Percentiles rank a stretch among this genome's conserved stretches.
These are phyloP conservation scores for Girardia tigrina DNA, from an alignment of 2,888 invertebrate genomes.

Conservation along the genomic window DNA sequence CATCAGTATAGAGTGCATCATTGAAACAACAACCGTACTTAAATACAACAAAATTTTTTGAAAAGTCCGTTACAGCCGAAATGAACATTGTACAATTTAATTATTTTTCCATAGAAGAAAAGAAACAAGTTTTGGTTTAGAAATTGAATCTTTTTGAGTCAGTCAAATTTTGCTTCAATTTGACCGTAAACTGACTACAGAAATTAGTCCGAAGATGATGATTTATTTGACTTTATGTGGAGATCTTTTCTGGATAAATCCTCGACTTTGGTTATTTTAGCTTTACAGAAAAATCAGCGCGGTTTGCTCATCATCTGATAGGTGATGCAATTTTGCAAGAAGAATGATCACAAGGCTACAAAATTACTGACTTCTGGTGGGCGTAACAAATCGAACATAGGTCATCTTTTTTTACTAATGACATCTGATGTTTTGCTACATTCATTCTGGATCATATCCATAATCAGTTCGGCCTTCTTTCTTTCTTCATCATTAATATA, in stretches of 20 bases:
- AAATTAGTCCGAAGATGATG: not conserved
- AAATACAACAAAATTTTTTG: not conserved
- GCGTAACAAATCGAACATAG: constrained; percentile 72
- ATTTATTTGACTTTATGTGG: not conserved
- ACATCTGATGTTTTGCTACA: not conserved
- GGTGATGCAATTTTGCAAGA: constrained; percentile 66
- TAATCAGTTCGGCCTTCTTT: not conserved
- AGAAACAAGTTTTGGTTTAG: too few relatives aligned
- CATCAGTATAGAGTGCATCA: not conserved
- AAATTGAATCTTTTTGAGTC: not conserved
- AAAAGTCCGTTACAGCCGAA: not conserved
- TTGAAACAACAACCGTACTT: constrained; percentile 19
- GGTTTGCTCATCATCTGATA: constrained; percentile 60
- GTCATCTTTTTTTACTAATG: constrained; percentile 51
- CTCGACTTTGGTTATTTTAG: constrained; percentile 43
- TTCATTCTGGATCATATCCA: constrained; percentile 8
- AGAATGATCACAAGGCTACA: constrained; percentile 61
- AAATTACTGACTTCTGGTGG: constrained; percentile 58
- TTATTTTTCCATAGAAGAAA: too few relatives aligned
- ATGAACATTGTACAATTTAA: not conserved
- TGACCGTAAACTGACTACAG: not conserved
- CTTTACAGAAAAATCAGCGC: constrained; percentile 71
- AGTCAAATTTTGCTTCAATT: not conserved
- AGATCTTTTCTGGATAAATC: constrained; percentile 30
- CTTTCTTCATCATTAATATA: not conserved